phyloP scores from a whole-genome alignment of 2,888 invertebrate species.

The Pheosia gnoma region DNA sequence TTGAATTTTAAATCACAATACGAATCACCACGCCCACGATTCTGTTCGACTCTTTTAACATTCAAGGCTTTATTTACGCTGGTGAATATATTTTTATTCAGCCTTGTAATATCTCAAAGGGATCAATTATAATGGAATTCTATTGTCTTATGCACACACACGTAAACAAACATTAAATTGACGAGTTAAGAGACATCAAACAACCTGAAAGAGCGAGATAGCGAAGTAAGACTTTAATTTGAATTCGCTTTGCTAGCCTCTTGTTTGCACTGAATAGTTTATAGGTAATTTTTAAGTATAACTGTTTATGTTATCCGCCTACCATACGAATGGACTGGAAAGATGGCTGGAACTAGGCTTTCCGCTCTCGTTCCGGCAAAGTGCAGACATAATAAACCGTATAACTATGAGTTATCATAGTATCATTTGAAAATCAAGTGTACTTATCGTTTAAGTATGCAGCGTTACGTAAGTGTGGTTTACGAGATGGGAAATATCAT shows the following conservation, averaged over 20 bases:
- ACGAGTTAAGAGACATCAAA: too few species aligned
- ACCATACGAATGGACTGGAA: neutral
- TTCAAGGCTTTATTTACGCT: conserved; percentile 32
- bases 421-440: neutral
- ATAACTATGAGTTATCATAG: neutral
- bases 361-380: neutral
- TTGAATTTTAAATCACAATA: conserved; percentile 31
- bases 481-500: too few species aligned
- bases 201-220: too few species aligned
- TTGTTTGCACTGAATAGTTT: too few species aligned
- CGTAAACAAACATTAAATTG: too few species aligned
- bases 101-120: neutral
- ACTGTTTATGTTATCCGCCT: conserved; percentile 10
- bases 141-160: too few species aligned
- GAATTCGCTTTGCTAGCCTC: too few species aligned
- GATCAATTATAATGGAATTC: too few species aligned
- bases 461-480: too few species aligned
- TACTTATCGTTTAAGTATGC: neutral
- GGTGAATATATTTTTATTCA: conserved; percentile 13
- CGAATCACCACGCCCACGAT: conserved; percentile 25
- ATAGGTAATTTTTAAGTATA: too few species aligned
- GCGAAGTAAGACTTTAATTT: too few species aligned
- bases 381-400: neutral
- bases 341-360: neutral
- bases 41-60: conserved; percentile 33